phyloP scores from a whole-genome alignment of 2,113 vertebrate genomes.

The Ailuropoda melanoleuca region DNA sequence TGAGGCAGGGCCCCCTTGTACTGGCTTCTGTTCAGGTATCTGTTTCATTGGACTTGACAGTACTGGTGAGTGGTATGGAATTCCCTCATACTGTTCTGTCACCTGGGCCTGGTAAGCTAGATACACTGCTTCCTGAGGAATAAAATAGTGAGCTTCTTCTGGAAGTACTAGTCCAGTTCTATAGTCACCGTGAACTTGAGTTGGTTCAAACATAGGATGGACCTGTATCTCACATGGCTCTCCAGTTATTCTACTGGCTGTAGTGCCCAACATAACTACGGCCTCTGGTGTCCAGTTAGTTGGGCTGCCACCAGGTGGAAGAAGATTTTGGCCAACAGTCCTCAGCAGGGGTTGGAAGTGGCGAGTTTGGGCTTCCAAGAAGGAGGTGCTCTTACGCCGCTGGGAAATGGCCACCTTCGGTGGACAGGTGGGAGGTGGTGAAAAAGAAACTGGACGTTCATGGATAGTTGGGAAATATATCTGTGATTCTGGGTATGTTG shows the following conservation, averaged over 20 bases:
- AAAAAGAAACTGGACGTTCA: conserved; percentile 96
- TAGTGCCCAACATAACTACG: conserved; percentile 86
- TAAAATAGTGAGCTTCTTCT: conserved; percentile 89
- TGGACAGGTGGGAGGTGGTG: conserved; percentile 94
- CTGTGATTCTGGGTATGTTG: conserved; percentile 91
- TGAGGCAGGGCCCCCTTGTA: conserved; percentile 84
- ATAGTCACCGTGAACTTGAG: conserved; percentile 89
- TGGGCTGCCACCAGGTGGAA: conserved; percentile 89
- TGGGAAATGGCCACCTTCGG: conserved; percentile 93
- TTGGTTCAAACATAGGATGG: conserved; percentile 85
- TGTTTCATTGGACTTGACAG: conserved; percentile 82
- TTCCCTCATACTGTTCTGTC: conserved; percentile 84
- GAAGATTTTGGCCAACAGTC: conserved; percentile 91
- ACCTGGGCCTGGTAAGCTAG: conserved; percentile 86
- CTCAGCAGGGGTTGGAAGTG: conserved; percentile 94
- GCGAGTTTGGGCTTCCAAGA: conserved; percentile 95
- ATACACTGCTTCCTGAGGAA: conserved; percentile 91
- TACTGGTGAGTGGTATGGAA: conserved; percentile 78
- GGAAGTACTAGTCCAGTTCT: conserved; percentile 88
- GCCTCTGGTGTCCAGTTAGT: conserved; percentile 86
- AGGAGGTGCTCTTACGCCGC: conserved; percentile 98
- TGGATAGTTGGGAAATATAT: conserved; percentile 95
- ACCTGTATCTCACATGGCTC: conserved; percentile 90
- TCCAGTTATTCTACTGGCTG: conserved; percentile 87
- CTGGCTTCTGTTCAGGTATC: conserved; percentile 84